These are phyloP conservation scores for Porites lutea DNA, from an alignment of 64 coral and sea anemone genomes.

Conservation along the genomic window DNA sequence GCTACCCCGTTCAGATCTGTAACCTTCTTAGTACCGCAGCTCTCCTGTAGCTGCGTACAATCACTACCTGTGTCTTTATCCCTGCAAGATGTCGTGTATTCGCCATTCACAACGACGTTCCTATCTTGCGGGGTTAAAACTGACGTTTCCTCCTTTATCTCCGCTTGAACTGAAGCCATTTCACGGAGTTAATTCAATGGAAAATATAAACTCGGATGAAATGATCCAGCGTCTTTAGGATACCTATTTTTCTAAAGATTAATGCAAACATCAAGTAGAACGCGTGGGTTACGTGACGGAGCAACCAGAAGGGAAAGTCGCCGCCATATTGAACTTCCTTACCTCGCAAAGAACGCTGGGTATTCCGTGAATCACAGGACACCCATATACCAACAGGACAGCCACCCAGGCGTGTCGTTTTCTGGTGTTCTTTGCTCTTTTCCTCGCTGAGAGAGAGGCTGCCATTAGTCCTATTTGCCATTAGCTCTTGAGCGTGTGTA, in stretches of 20 bases:
- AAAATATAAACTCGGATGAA: background rate
- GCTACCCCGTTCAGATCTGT: slow-evolving; percentile 74
- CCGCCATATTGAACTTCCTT: slow-evolving; percentile 32
- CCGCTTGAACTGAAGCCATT: slow-evolving; percentile 26
- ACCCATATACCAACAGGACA: background rate
- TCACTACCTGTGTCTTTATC: background rate
- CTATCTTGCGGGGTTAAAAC: background rate
- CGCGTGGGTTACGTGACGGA: background rate
- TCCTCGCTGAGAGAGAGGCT: too few relatives aligned
- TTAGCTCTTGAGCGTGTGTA: too few relatives aligned
- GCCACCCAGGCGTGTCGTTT: background rate
- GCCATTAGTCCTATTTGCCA: too few relatives aligned
- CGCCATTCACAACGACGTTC: slow-evolving; percentile 2
- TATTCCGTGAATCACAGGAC: background rate
- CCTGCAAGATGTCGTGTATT: background rate
- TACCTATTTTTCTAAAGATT: background rate
- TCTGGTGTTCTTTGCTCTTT: too few relatives aligned
- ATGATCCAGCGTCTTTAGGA: background rate
- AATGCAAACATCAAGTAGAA: background rate
- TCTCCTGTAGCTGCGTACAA: background rate
- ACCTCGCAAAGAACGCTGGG: background rate
- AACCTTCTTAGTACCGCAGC: slow-evolving; percentile 45
- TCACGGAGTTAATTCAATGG: background rate
- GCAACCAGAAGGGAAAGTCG: background rate
- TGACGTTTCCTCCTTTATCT: slow-evolving; percentile 9